These are phyloP conservation scores for Pyrrhosoma nymphula DNA, from an alignment of 2,888 invertebrate genomes.

Conservation along the genomic window DNA sequence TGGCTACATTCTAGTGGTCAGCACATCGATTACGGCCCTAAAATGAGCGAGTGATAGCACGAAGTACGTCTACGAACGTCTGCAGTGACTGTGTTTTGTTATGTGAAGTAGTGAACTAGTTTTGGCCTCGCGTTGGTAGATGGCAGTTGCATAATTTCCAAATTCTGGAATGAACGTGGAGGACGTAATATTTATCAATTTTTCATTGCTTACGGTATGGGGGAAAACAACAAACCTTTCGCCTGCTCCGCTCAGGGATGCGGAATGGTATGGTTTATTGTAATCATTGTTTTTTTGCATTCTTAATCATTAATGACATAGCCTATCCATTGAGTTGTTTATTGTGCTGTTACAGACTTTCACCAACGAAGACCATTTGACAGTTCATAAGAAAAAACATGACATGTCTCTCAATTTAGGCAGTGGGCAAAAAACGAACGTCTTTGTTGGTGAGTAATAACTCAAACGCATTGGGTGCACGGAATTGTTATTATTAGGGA, in stretches of 20 bases:
- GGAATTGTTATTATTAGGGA: no score
- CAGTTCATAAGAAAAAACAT: slow-evolving; percentile 89
- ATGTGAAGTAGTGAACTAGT: no score
- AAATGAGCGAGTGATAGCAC: no score
- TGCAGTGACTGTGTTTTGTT: no score
- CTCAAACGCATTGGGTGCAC: no score
- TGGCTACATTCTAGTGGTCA: no score
- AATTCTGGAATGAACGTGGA: no score
- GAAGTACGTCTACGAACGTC: no score
- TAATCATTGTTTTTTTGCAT: background rate
- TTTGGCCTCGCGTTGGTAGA: no score
- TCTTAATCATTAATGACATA: background rate
- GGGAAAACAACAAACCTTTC: slow-evolving; percentile 84
- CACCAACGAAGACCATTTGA: slow-evolving; percentile 89
- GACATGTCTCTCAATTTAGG: slow-evolving; percentile 85
- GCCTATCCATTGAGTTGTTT: slow-evolving; percentile 63
- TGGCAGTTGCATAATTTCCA: no score
- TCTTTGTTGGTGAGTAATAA: slow-evolving; percentile 83
- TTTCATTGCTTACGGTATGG: slow-evolving; percentile 75
- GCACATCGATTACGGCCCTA: no score
- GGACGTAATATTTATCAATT: no score
- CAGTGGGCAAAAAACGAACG: slow-evolving; percentile 75
- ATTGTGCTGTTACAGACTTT: slow-evolving; percentile 81
- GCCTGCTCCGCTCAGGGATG: slow-evolving; percentile 85
- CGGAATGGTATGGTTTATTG: slow-evolving; percentile 81